A percentile compares a stretch with the other conserved stretches of the same genome.
phyloP scores from a whole-genome alignment of 2,888 invertebrate species.

The Aplocera efformata region DNA sequence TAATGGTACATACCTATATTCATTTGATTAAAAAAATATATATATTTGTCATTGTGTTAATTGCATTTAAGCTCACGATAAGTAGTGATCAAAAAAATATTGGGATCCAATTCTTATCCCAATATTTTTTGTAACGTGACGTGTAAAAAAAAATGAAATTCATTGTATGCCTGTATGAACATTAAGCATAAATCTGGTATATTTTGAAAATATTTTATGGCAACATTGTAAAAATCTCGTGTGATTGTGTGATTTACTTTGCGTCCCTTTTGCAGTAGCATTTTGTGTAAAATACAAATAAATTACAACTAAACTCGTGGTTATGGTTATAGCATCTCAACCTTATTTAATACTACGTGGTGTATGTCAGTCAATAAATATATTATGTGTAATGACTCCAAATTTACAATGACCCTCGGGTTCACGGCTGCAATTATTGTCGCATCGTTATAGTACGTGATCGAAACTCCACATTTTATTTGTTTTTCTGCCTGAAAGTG shows the following conservation, averaged over 20 bases:
- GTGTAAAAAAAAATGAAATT: too few relatives aligned
- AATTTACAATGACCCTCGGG: constrained; percentile 60
- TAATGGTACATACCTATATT: too few relatives aligned
- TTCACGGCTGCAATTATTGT: constrained; percentile 65
- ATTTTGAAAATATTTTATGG: constrained; percentile 9
- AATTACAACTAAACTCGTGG: constrained; percentile 25
- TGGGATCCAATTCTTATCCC: too few relatives aligned
- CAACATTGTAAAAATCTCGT: constrained; percentile 49
- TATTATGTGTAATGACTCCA: constrained; percentile 29
- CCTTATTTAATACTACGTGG: constrained; percentile 18
- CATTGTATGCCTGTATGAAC: too few relatives aligned
- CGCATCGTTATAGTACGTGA: constrained; percentile 65
- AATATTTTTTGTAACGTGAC: too few relatives aligned
- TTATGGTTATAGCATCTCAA: too few relatives aligned
- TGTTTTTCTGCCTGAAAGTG: constrained; percentile 32
- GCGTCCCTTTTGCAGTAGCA: constrained; percentile 56
- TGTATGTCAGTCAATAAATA: constrained; percentile 25
- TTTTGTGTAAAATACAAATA: constrained; percentile 42
- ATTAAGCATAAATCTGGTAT: too few relatives aligned
- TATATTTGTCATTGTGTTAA: too few relatives aligned
- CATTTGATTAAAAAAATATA: too few relatives aligned
- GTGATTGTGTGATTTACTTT: constrained; percentile 53
- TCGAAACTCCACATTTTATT: constrained; percentile 54
- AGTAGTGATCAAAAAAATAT: too few relatives aligned
- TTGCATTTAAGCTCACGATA: too few relatives aligned